Evolutionary conservation across 2,113 vertebrate species (phyloP).

Genomic region (Elephas maximus): DNA sequence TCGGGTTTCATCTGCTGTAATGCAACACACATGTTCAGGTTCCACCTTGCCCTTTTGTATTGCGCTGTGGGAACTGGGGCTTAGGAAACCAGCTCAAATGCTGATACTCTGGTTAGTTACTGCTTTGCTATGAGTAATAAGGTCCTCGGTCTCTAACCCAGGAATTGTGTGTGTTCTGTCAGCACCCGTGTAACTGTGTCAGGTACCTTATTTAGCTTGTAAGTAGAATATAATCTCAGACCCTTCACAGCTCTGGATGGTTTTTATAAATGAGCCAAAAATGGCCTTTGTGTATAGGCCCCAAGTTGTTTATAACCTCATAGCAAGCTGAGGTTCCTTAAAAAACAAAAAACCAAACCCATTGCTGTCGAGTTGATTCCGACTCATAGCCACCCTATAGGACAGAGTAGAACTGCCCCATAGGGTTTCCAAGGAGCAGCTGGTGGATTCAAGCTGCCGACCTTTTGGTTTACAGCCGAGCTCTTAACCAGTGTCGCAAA

Average conservation of each 20-base stretch:
- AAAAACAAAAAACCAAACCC: neutral
- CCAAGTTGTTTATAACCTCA: neutral
- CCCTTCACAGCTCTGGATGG: neutral
- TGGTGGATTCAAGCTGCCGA: too few relatives aligned
- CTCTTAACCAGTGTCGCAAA: neutral
- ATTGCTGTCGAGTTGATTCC: too few relatives aligned
- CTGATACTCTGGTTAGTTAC: neutral
- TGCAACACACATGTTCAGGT: neutral
- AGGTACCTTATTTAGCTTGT: neutral
- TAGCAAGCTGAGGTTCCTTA: neutral
- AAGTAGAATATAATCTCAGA: neutral
- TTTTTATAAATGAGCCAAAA: neutral
- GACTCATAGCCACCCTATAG: too few relatives aligned
- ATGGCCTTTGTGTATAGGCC: neutral
- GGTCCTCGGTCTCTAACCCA: neutral
- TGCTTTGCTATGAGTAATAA: neutral
- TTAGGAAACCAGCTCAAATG: neutral
- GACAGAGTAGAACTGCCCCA: too few relatives aligned
- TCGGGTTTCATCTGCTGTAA: neutral
- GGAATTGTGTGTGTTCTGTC: neutral
- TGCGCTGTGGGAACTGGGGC: neutral
- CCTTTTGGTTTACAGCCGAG: too few relatives aligned
- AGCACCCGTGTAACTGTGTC: neutral
- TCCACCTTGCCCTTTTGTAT: neutral
- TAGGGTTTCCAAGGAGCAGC: too few relatives aligned